A percentile compares a stretch with the other conserved stretches of the same genome.
Conservation (phyloP, 2,797 vertebrate species). For the Notoglanidium macrostoma region DNA sequence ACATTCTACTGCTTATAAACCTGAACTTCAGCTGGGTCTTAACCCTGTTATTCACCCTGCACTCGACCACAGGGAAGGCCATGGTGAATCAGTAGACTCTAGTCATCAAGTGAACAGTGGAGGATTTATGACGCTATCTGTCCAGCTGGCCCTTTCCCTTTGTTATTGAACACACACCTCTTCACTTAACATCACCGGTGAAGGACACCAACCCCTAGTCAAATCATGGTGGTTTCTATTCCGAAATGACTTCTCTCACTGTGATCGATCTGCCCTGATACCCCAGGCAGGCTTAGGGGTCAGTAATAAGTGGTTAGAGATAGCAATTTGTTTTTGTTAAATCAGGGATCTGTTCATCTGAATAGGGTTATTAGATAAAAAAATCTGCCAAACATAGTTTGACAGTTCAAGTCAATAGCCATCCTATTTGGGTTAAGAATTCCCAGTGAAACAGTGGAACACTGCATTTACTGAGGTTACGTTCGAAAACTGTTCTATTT, state of each 20-base stretch:
- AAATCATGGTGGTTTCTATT: not conserved
- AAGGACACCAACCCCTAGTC: not conserved
- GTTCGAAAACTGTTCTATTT: not conserved
- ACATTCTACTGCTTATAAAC: not conserved
- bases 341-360: too few species aligned
- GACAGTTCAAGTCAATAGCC: not conserved
- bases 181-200: not conserved
- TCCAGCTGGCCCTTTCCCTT: not conserved
- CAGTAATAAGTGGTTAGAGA: not conserved
- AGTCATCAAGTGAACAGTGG: not conserved
- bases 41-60: not conserved
- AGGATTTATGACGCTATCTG: not conserved
- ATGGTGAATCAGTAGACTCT: not conserved
- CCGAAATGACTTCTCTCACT: not conserved
- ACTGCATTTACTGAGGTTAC: not conserved
- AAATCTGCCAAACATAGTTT: too few species aligned
- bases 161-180: not conserved
- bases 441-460: not conserved
- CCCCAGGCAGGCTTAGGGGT: not conserved
- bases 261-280: not conserved
- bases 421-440: not conserved
- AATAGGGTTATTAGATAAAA: not conserved
- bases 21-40: not conserved
- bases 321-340: not conserved
- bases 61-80: not conserved